Evolutionary conservation across 2,888 invertebrate species (phyloP), one percentile per base, ranked within the genome.

Genomic region (Trichopria drosophilae): DNA sequence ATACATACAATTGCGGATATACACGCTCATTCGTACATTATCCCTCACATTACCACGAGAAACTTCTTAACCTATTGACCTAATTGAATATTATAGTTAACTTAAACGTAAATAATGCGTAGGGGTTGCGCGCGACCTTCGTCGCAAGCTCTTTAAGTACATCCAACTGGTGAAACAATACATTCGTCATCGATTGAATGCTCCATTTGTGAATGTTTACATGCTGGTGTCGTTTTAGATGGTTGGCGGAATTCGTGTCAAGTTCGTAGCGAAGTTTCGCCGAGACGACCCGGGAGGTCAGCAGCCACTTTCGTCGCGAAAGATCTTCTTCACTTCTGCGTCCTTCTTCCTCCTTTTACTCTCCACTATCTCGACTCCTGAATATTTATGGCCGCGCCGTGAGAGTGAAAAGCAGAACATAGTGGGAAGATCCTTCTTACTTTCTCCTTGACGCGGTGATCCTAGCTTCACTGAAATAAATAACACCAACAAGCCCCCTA

Each of bases 51-150:
- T 20, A 18, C 5, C 37, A 40, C 55, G 49, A 50, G 37, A 53
- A 54, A 51, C 58, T 58, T 52, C 53, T 57, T 62, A 64, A 65
- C 65, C 68, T 63, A 64, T 61, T 66, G 64, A 69, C 64, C 69
- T 55, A 61, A 59, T 65, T 68, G 56, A 61, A 59, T 60, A 61
- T 65, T 59, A 40, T 60, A 57, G 55, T 55, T 43, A 53, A 57
- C 43, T 42, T 42, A n/a, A n/a, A n/a, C n/a, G n/a, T n/a, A n/a
- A n/a, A n/a, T n/a, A n/a, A n/a, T n/a, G n/a, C n/a, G n/a, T n/a
- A n/a, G n/a, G n/a, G n/a, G n/a, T n/a, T n/a, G n/a, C n/a, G n/a
- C n/a, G n/a, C n/a, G n/a, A n/a, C n/a, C n/a, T n/a, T n/a, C n/a
- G n/a, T n/a, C n/a, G n/a, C n/a, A n/a, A n/a, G n/a, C n/a, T n/a